Percentiles rank a stretch among this genome's conserved stretches.
These are phyloP conservation scores for Bombus breviceps DNA, from an alignment of 1,140 invertebrate genomes.

Conservation along the genomic window DNA sequence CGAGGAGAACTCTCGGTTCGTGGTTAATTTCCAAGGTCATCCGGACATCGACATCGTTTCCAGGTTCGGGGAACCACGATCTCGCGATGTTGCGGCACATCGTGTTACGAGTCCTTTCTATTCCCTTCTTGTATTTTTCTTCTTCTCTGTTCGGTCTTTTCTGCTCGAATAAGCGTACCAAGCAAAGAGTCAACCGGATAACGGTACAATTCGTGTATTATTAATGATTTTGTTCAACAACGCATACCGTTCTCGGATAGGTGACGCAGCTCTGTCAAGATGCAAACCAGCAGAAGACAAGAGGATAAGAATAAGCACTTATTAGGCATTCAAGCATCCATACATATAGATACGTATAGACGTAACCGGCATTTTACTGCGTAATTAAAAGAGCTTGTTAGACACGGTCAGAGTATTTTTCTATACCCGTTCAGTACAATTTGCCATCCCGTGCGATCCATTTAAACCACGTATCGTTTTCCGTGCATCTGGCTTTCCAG, in stretches of 20 bases:
- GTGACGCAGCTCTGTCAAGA: background rate
- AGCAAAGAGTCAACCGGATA: background rate
- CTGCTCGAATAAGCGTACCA: background rate
- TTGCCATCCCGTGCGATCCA: background rate
- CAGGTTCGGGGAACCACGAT: background rate
- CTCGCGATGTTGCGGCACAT: background rate
- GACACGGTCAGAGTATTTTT: slow-evolving; percentile 31
- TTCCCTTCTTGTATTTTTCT: background rate
- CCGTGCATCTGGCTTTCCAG: background rate
- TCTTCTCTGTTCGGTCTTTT: background rate
- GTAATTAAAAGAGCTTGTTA: slow-evolving; percentile 48
- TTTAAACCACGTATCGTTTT: background rate
- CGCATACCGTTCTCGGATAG: slow-evolving; percentile 13
- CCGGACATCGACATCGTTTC: slow-evolving; percentile 1
- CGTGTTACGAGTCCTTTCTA: background rate
- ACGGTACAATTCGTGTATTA: slow-evolving; percentile 27
- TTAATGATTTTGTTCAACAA: slow-evolving; percentile 24
- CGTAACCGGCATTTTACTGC: background rate
- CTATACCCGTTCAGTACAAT: slow-evolving; percentile 6
- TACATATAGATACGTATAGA: background rate
- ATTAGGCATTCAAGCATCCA: slow-evolving; percentile 5
- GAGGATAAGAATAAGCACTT: background rate
- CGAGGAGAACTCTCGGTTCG: slow-evolving; percentile 41
- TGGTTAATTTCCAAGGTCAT: slow-evolving; percentile 35
- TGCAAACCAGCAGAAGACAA: background rate